Evolutionary conservation across 2,797 vertebrate species (phyloP), one percentile per base, ranked within the genome.

Genomic region (Thalassophryne amazonica): DNA sequence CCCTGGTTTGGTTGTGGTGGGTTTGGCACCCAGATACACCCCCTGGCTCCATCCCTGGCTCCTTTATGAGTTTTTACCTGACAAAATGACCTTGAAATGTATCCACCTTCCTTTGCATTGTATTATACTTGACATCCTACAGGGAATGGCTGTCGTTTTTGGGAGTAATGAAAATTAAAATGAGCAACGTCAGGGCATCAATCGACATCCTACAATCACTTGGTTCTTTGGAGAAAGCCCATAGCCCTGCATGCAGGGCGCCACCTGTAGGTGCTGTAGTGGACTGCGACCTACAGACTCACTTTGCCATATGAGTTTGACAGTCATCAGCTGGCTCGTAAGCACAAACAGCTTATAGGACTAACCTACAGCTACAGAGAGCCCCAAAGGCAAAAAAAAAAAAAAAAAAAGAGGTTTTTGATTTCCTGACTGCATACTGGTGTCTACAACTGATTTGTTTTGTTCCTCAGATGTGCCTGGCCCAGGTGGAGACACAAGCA

Each of bases 271-370:
- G 49, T 6, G 50, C 65, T 69, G 49, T 63, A 28, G 43, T 17
- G 51, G 54, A 47, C 69, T 22, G 64, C 4, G 51, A 62, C 57
- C 65, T 62, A 3, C 69, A 67, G 54, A 39, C 63, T 53, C 52
- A 40, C 63, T 64, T 69, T 59, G 53, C 64, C 73, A 76, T 73
- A 73, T 21, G 54, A 74, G 70, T 78, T 65, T 38, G 43, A 59
- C 40, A 31, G 65, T 38, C 73, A 24, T 50, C 36, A 1, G 71
- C 62, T 52, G 68, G 52, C 63, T 46, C 2, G 41, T 66, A 79
- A 84, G 79, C 76, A 78, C 79, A 82, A 80, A 66, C 56, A 69
- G 68, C 68, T 77, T 53, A n/a, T n/a, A 54, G 41, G 13, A 64
- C 50, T 60, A 74, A 81, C 68, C 73, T 66, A 54, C 32, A 35